A percentile compares a stretch with the other conserved stretches of the same genome.
Conservation (phyloP, 2,888 invertebrate species). For the Andrena flavipes region DNA sequence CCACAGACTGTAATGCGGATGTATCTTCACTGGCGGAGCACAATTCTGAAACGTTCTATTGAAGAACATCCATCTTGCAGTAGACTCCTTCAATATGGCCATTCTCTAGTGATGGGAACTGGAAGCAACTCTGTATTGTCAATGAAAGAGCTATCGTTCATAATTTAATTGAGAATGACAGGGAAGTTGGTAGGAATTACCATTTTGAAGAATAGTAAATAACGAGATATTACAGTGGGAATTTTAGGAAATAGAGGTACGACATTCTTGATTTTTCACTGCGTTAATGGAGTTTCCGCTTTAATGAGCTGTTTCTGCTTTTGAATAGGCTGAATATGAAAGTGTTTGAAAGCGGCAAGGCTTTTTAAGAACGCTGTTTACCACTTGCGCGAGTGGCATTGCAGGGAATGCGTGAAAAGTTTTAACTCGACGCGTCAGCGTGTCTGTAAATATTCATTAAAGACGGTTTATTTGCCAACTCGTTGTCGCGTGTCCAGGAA, state of each 20-base stretch:
- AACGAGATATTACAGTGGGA: no score
- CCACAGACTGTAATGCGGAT: constrained; percentile 45
- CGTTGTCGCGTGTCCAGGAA: background rate
- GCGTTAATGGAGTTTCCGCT: background rate
- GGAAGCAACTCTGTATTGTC: background rate
- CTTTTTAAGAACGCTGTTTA: constrained; percentile 7
- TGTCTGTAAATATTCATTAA: constrained; percentile 11
- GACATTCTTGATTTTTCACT: no score
- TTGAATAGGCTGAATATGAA: background rate
- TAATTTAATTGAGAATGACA: background rate
- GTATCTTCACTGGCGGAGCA: constrained; percentile 26
- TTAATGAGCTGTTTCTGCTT: background rate
- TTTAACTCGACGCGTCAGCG: background rate
- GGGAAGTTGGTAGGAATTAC: no score
- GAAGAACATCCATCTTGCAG: constrained; percentile 11
- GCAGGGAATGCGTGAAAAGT: background rate
- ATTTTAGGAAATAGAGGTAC: no score
- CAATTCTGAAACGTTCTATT: constrained; percentile 26
- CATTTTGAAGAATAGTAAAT: no score
- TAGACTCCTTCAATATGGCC: background rate
- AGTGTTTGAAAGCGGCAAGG: background rate
- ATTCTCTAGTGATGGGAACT: background rate
- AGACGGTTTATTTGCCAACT: constrained; percentile 5
- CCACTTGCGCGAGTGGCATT: background rate
- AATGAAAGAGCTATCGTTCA: background rate